These are phyloP conservation scores for Parnassius orleans DNA, from an alignment of 2,888 invertebrate species.

Conservation along the genomic window DNA sequence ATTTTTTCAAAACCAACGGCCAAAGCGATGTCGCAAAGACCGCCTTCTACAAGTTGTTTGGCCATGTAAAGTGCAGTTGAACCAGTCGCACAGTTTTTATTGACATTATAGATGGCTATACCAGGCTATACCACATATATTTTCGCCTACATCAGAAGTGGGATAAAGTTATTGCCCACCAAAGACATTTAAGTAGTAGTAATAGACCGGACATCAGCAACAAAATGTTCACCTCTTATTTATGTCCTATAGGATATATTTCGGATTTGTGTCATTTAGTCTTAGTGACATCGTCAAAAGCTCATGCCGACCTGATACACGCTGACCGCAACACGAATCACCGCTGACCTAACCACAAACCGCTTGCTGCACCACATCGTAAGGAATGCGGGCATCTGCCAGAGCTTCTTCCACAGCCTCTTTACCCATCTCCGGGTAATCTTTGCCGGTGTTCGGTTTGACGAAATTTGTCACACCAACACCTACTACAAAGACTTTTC, in stretches of 20 bases:
- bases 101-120: constrained; percentile 98
- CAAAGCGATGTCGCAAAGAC: constrained; percentile 91
- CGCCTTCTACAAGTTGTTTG: constrained; percentile 95
- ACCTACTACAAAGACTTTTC: constrained; percentile 93
- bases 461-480: constrained; percentile 99
- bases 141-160: too few species aligned
- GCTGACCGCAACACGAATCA: constrained; percentile 97
- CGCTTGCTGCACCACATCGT: constrained; percentile 91
- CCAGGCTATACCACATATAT: too few species aligned
- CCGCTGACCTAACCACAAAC: constrained; percentile 97
- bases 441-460: constrained; percentile 93
- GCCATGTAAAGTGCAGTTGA: constrained; percentile 94
- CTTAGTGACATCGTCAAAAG: too few species aligned
- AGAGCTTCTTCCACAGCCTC: constrained; percentile 95
- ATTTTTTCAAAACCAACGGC: constrained; percentile 99
- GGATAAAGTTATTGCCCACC: too few species aligned
- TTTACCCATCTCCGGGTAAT: constrained; percentile 97
- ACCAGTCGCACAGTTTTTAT: constrained; percentile 99
- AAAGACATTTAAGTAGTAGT: too few species aligned
- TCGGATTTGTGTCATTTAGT: too few species aligned
- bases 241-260: too few species aligned
- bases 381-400: constrained; percentile 89
- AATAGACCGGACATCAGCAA: too few species aligned
- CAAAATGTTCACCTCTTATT: too few species aligned
- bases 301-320: constrained; percentile 96